A percentile compares a stretch with the other conserved stretches of the same genome.
Evolutionary conservation across 64 coral and sea anemone genomes (phyloP).

Genomic region (Orbicella faveolata): DNA sequence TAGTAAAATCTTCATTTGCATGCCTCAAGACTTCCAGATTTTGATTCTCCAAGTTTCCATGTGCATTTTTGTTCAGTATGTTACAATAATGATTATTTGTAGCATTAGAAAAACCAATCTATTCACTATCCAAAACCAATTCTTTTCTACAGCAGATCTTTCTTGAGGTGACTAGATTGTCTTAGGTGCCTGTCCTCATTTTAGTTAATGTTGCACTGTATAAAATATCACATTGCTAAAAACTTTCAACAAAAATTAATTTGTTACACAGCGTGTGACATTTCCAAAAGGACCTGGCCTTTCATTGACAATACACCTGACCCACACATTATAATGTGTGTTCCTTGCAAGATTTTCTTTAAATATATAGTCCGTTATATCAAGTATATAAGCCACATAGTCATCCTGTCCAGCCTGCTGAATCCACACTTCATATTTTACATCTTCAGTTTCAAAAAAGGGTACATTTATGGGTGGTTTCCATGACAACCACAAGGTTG

Average conservation of each 20-base stretch:
- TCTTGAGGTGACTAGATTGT: no score
- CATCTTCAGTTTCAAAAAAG: constrained; percentile 10
- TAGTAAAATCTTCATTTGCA: no score
- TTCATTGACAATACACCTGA: constrained; percentile 66
- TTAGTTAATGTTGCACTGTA: not conserved
- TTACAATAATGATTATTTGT: no score
- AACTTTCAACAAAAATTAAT: not conserved
- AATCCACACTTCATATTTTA: constrained; percentile 97
- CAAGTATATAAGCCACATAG: constrained; percentile 81
- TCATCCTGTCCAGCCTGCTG: constrained; percentile 50
- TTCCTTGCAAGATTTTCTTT: constrained; percentile 53
- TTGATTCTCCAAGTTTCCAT: no score
- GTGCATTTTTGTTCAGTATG: no score
- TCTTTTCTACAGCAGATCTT: no score
- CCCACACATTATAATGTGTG: constrained; percentile 78
- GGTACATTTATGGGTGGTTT: constrained; percentile 67
- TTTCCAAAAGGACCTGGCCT: constrained; percentile 67
- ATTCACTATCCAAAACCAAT: no score
- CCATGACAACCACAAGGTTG: constrained; percentile 75
- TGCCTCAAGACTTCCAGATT: no score
- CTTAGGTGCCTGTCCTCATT: no score
- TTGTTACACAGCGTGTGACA: constrained; percentile 9
- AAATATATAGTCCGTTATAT: constrained; percentile 77
- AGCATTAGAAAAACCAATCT: no score
- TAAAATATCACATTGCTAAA: no score